Conservation (phyloP, 2,113 vertebrate species). For the Rhinopithecus roxellana region DNA sequence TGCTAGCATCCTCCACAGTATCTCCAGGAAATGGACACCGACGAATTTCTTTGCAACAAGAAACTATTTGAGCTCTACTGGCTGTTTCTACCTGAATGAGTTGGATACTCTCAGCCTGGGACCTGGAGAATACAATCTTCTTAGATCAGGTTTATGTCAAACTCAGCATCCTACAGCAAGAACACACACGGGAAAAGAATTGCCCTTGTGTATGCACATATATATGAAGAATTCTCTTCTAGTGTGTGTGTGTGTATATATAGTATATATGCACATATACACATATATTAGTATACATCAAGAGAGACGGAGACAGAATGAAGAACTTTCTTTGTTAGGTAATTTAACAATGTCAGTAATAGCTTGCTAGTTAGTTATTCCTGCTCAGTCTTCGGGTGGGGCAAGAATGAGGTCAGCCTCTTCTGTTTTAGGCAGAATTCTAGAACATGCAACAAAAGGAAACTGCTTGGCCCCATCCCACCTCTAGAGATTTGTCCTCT, state of each 20-base stretch:
- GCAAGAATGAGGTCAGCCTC: slow-evolving; percentile 47
- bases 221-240: not conserved
- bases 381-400: not conserved
- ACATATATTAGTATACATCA: not conserved
- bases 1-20: slow-evolving; percentile 54
- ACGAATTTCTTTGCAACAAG: slow-evolving; percentile 45
- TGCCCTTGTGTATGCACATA: not conserved
- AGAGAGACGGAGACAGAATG: not conserved
- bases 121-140: not conserved
- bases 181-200: not conserved
- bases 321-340: not conserved
- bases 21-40: slow-evolving; percentile 61
- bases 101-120: not conserved
- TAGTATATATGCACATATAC: no score
- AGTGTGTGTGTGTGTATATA: no score
- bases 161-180: not conserved
- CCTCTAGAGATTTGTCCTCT: not conserved
- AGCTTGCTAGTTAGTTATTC: not conserved
- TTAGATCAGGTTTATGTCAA: not conserved
- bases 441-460: not conserved
- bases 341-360: not conserved
- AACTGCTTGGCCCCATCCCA: not conserved
- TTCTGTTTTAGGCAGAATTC: slow-evolving; percentile 14
- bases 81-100: not conserved
- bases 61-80: not conserved